Base-by-base conservation (phyloP, 2,888 invertebrate genomes). In the Ditylenchus weischeri region DNA sequence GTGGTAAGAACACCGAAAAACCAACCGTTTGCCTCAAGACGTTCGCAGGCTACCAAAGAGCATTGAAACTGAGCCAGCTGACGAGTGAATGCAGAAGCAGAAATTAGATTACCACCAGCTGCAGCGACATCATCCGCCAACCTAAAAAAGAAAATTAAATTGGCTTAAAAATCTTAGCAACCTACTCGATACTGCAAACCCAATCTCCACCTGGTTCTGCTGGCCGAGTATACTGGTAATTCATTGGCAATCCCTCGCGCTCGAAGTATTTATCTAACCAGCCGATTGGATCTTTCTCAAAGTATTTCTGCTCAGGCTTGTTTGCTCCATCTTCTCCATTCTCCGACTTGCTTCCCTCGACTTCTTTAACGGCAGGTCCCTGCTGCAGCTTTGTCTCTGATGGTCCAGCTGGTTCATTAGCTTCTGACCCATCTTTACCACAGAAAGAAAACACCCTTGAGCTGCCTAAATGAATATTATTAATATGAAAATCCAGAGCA, bases 231-330 rank as follows among this genome's bases (percentile, higher is more conserved):
- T 60, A 69, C 54, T 63, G 90, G 48, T 93, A 86, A 70, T 92
- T 91, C 84, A 79, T 70, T 23, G 81, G 78, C 66, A 77, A 71
- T 88, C 94, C 88, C 85, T 96, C 95, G 65, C 95, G 87, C 83
- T 96, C 96, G 84, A 92, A 95, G 87, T 91, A 96, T 0, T 93
- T 92, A 61, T 91, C 87, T 19, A 98, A 84, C 0, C 93, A 91
- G 48, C 69, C 65, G 21, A 95, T 94, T 0, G 98, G 96, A 84
- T 98, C 95, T 63, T 91, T 90, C 49, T 93, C 85, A 84, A 92
- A 93, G 21, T 93, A 84, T 19, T 57, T 65, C n/a, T 29, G 54
- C 23, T 54, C 61, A n/a, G 59, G 38, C 7, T 38, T 23, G n/a
- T 23, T 35, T 19, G 36, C 38, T 21, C 29, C 48, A 35, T 48